Base-by-base conservation (phyloP, 2,888 invertebrate genomes). In the Sinotaia quadrata region DNA sequence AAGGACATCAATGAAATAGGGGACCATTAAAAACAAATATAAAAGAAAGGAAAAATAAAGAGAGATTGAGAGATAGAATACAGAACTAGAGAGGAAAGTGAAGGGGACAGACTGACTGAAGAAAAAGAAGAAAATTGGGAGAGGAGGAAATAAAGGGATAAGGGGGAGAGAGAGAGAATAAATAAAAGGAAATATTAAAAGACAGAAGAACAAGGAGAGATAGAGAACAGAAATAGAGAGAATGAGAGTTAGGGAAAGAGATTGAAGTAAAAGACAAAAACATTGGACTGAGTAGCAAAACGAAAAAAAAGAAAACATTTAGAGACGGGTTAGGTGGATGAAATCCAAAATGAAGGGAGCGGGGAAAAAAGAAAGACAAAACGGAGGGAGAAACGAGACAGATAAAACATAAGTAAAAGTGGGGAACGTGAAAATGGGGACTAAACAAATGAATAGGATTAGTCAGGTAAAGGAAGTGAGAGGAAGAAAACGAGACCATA, bases 401-500 rank as follows among this genome's bases (percentile, higher is more conserved):
- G 58, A 58, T 10, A 51, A 10, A 51, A 2, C 10, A n/a, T 10
- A 24, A n/a, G 4, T 24, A 21, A 52, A 18, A 49, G 27, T 31
- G 52, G 12, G 1, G 31, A n/a, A n/a, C n/a, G n/a, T n/a, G n/a
- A n/a, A n/a, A n/a, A n/a, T n/a, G n/a, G n/a, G n/a, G n/a, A n/a
- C n/a, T n/a, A n/a, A n/a, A n/a, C n/a, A n/a, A n/a, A n/a, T n/a
- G n/a, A n/a, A n/a, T n/a, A n/a, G n/a, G n/a, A n/a, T n/a, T n/a
- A n/a, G n/a, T n/a, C 15, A 24, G 24, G 24, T 34, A 34, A n/a
- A 34, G 34, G 36, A n/a, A 57, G 7, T 29, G 52, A 52, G 29
- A 52, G 52, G 15, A 24, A 59, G 41, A 59, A 10, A 37, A 8
- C 36, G 12, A 59, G 59, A 59, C 41, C 36, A 59, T 21, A 44